phyloP scores from a whole-genome alignment of 2,113 vertebrate species.

The Chamaea fasciata region DNA sequence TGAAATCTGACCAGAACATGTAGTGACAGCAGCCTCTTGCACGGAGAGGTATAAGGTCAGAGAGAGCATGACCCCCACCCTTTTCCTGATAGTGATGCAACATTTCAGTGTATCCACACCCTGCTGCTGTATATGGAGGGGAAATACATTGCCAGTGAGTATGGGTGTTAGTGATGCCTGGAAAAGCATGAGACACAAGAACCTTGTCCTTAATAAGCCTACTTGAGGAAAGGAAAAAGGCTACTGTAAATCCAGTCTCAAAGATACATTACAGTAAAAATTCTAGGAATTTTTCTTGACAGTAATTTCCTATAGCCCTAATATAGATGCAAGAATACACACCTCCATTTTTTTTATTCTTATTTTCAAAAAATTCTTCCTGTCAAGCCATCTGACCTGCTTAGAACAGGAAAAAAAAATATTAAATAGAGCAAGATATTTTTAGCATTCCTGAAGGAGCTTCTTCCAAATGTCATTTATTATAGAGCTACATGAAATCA shows the following conservation, averaged over 20 bases:
- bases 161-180: neutral
- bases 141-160: neutral
- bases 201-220: neutral
- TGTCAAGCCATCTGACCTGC: neutral
- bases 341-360: neutral
- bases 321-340: neutral
- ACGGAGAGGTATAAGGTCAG: neutral
- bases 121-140: neutral
- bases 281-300: neutral
- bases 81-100: neutral
- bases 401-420: neutral
- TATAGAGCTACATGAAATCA: neutral
- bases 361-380: neutral
- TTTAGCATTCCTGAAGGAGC: slow-evolving; percentile 15
- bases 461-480: slow-evolving; percentile 14
- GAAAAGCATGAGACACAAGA: neutral
- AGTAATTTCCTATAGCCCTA: neutral
- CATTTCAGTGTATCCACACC: neutral
- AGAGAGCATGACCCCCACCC: rapidly evolving
- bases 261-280: neutral
- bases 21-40: neutral
- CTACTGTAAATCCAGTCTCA: neutral
- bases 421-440: neutral
- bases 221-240: neutral
- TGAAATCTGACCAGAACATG: neutral